Conservation (phyloP, 1,140 invertebrate species). For the Temnothorax nylanderi region DNA sequence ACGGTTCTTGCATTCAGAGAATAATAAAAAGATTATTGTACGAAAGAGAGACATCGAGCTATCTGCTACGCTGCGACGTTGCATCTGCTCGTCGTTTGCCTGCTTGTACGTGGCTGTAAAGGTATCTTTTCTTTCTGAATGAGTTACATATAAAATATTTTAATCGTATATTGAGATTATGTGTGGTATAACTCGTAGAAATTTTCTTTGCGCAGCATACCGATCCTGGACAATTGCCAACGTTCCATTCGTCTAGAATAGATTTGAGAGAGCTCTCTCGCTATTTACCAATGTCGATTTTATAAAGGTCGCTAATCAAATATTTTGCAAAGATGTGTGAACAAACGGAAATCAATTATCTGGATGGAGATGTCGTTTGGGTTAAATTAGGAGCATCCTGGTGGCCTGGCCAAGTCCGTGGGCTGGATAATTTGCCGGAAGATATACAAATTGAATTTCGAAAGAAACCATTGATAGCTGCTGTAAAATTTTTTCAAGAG, state of each 20-base stretch:
- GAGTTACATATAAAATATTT: neutral
- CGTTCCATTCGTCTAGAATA: neutral
- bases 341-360: conserved; percentile 88
- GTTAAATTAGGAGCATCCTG: conserved; percentile 91
- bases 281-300: conserved; percentile 56
- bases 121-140: neutral
- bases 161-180: neutral
- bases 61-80: neutral
- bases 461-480: conserved; percentile 90
- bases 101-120: neutral
- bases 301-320: conserved; percentile 59
- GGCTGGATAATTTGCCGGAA: conserved; percentile 87
- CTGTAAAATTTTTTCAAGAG: conserved; percentile 94
- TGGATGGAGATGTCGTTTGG: conserved; percentile 92
- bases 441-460: conserved; percentile 87
- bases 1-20: neutral
- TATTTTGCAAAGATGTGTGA: conserved; percentile 86
- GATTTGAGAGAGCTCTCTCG: conserved; percentile 15
- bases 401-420: conserved; percentile 93
- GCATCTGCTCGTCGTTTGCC: neutral
- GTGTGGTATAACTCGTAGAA: neutral
- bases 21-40: neutral
- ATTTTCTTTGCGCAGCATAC: conserved; percentile 49
- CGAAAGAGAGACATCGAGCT: neutral
- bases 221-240: conserved; percentile 29